These are phyloP conservation scores for Seira sanloemensis DNA, from an alignment of 2,888 invertebrate genomes.

Conservation along the genomic window DNA sequence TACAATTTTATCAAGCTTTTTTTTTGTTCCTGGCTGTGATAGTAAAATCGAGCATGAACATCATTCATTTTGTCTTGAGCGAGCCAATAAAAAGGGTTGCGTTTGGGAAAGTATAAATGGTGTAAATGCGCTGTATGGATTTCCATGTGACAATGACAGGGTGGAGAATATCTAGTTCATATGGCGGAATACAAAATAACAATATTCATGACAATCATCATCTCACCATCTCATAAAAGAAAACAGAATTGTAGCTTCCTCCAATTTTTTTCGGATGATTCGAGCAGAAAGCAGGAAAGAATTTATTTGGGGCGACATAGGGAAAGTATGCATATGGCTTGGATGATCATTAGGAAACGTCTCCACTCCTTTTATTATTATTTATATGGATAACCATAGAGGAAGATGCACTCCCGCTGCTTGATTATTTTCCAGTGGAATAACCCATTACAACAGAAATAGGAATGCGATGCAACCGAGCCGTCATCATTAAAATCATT, in stretches of 20 bases:
- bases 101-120: too few species aligned
- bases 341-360: slow-evolving; percentile 14
- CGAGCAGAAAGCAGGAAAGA: too few species aligned
- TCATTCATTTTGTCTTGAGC: too few species aligned
- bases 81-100: too few species aligned
- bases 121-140: too few species aligned
- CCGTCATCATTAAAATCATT: neutral
- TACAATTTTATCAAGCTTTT: too few species aligned
- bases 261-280: neutral
- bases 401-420: slow-evolving; percentile 20
- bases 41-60: too few species aligned
- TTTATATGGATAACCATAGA: neutral
- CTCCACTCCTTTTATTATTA: neutral
- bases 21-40: too few species aligned
- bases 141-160: too few species aligned
- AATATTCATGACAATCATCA: neutral
- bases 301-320: neutral
- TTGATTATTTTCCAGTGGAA: slow-evolving; percentile 9
- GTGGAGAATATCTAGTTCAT: neutral
- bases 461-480: slow-evolving; percentile 9
- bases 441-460: slow-evolving; percentile 9
- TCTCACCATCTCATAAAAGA: neutral
- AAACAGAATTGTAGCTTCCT: neutral
- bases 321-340: slow-evolving; percentile 15
- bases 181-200: neutral